phyloP scores from a whole-genome alignment of 2,888 invertebrate genomes.

The Limnephilus rhombicus region DNA sequence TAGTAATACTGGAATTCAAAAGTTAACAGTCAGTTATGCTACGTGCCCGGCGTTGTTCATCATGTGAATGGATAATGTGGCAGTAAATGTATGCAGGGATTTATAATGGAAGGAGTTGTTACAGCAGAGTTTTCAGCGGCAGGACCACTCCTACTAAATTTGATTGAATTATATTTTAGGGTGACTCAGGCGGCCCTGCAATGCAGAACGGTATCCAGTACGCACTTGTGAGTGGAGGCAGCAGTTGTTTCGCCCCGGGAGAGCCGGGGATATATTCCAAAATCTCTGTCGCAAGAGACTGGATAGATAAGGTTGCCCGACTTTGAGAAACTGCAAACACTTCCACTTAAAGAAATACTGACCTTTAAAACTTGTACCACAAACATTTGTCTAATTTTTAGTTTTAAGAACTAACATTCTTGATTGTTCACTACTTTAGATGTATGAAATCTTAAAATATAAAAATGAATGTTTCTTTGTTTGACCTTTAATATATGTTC shows the following conservation, averaged over 20 bases:
- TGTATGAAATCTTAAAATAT: neutral
- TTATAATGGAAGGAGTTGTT: too few relatives aligned
- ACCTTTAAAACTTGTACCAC: neutral
- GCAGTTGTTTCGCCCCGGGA: conserved; percentile 70
- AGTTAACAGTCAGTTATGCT: too few relatives aligned
- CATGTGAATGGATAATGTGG: too few relatives aligned
- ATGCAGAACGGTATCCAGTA: conserved; percentile 70
- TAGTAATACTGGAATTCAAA: too few relatives aligned
- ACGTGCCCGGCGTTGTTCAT: too few relatives aligned
- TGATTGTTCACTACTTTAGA: too few relatives aligned
- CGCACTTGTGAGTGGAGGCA: conserved; percentile 72
- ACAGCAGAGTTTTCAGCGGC: too few relatives aligned
- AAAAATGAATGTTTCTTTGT: too few relatives aligned
- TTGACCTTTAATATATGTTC: too few relatives aligned
- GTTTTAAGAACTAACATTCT: neutral
- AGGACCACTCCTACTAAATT: neutral
- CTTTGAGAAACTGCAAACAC: neutral
- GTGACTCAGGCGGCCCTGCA: conserved; percentile 71
- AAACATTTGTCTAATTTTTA: neutral
- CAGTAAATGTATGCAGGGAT: too few relatives aligned
- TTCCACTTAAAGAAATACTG: neutral
- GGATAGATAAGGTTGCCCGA: conserved; percentile 60
- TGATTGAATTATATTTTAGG: conserved; percentile 67
- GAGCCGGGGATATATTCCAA: conserved; percentile 72
- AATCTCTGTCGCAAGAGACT: conserved; percentile 66